phyloP scores from a whole-genome alignment of 2,113 vertebrate genomes.

The Naja naja region DNA sequence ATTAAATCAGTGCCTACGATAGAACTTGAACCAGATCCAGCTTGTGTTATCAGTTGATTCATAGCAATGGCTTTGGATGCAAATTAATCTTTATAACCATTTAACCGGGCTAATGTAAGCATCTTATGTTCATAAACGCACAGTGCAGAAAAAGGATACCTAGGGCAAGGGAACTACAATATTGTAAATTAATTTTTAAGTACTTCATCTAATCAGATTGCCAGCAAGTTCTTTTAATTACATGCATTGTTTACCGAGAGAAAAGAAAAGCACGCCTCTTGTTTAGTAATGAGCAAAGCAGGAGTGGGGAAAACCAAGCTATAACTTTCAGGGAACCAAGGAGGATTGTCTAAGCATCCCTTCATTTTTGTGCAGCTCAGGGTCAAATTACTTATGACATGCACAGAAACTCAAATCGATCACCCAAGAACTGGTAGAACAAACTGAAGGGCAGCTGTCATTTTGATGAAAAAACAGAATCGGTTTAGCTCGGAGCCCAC shows the following conservation, averaged over 20 bases:
- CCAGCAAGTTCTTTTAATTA: constrained; percentile 62
- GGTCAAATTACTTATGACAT: background rate
- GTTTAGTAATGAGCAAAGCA: background rate
- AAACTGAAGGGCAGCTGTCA: background rate
- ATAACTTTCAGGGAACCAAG: background rate
- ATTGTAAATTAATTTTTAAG: constrained; percentile 53
- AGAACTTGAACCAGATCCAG: background rate
- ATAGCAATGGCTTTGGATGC: constrained; percentile 41
- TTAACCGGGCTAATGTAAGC: constrained; percentile 55
- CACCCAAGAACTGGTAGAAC: background rate
- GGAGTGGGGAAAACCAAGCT: accelerated
- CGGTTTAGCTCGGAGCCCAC: background rate
- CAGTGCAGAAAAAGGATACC: constrained; percentile 26
- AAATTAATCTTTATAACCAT: constrained; percentile 63
- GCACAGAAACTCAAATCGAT: background rate
- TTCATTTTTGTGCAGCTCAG: background rate
- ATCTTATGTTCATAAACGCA: constrained; percentile 61
- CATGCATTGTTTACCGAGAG: constrained; percentile 25
- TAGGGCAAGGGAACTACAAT: constrained; percentile 6
- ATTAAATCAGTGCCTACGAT: accelerated
- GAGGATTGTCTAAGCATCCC: background rate
- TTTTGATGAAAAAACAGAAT: background rate
- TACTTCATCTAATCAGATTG: constrained; percentile 52
- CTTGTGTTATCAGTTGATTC: constrained; percentile 21
- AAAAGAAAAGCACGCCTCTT: constrained; percentile 30